These are phyloP conservation scores for Proterorhinus semilunaris DNA, from an alignment of 2,113 vertebrate species.

Conservation along the genomic window DNA sequence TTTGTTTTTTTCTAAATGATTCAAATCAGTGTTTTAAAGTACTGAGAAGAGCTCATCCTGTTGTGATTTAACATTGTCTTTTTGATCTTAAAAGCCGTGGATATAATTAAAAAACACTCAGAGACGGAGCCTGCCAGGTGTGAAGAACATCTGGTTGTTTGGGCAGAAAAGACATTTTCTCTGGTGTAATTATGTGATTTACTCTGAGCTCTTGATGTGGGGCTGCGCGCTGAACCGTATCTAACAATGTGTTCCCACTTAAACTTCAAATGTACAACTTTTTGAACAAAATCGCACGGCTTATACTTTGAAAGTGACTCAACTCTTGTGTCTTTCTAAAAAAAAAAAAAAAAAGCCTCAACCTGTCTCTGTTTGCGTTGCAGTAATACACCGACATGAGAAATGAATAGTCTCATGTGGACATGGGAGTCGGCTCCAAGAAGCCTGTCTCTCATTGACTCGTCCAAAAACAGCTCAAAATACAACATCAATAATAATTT, in stretches of 20 bases:
- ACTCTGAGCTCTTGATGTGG: slow-evolving; percentile 28
- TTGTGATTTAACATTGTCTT: slow-evolving; percentile 45
- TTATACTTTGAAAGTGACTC: slow-evolving; percentile 8
- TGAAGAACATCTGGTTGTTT: slow-evolving; percentile 63
- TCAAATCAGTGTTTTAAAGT: slow-evolving; percentile 43
- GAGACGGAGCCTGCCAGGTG: slow-evolving; percentile 61
- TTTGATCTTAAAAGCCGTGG: slow-evolving; percentile 70
- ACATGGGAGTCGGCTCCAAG: neutral
- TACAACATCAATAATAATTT: slow-evolving; percentile 9
- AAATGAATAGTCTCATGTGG: slow-evolving; percentile 8
- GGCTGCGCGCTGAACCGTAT: slow-evolving; percentile 24
- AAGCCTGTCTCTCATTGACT: slow-evolving; percentile 8
- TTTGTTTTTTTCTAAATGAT: slow-evolving; percentile 49
- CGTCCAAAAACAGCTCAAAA: slow-evolving; percentile 8
- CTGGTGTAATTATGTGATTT: slow-evolving; percentile 47
- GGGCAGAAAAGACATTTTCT: slow-evolving; percentile 32
- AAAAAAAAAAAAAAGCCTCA: neutral
- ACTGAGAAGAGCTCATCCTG: slow-evolving; percentile 47
- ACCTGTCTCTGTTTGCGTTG: neutral
- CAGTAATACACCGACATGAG: slow-evolving; percentile 2
- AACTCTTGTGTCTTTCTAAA: neutral
- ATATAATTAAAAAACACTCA: slow-evolving; percentile 53
- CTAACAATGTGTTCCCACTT: slow-evolving; percentile 14
- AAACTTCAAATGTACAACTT: slow-evolving; percentile 9
- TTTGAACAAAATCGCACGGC: slow-evolving; percentile 6